Evolutionary conservation across 2,113 vertebrate species (phyloP).

Genomic region (Ellobius talpinus): DNA sequence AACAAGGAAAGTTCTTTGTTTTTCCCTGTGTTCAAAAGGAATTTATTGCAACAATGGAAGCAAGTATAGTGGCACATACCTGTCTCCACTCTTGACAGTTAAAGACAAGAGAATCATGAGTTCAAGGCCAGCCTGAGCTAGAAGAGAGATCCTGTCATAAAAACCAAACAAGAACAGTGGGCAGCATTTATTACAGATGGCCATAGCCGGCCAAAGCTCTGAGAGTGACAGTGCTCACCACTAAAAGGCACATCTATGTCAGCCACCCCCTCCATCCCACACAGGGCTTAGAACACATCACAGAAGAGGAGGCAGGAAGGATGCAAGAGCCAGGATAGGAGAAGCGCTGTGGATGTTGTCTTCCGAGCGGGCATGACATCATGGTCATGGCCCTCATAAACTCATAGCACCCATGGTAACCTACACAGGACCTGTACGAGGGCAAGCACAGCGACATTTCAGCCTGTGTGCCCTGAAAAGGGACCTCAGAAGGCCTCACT

Average conservation of each 20-base stretch:
- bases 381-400: too few species aligned
- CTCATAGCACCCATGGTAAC: background rate
- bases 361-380: background rate
- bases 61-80: too few species aligned
- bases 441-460: background rate
- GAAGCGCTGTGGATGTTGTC: background rate
- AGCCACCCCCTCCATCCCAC: too few species aligned
- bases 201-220: background rate
- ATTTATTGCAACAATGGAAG: too few species aligned
- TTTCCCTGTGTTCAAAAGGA: background rate
- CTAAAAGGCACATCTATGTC: background rate
- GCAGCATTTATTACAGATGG: background rate
- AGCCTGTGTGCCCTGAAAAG: background rate
- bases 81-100: background rate
- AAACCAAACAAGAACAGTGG: background rate
- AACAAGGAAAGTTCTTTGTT: background rate
- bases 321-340: background rate
- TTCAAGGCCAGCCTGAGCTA: background rate
- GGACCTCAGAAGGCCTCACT: background rate
- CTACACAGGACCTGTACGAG: background rate
- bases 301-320: background rate
- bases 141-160: background rate
- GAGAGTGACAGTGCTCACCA: too few species aligned
- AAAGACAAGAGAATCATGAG: background rate
- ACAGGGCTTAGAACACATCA: too few species aligned